phyloP scores from a whole-genome alignment of 2,888 invertebrate genomes.

The Carcina quercana region DNA sequence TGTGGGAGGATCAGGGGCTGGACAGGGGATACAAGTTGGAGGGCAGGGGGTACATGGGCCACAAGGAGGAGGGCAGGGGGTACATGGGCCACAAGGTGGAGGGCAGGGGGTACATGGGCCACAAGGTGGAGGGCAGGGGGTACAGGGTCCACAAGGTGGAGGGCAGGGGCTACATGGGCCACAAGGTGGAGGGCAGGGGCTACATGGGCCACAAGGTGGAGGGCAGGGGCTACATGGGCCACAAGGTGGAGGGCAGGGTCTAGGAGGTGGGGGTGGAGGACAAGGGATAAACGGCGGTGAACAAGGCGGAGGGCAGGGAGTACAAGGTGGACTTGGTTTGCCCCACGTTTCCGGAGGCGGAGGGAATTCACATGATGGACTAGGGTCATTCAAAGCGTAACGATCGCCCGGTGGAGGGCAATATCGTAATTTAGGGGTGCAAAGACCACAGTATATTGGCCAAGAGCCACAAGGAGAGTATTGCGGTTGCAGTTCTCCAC shows the following conservation, averaged over 20 bases:
- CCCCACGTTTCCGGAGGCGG: too few relatives aligned
- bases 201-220: constrained; percentile 23
- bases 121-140: constrained; percentile 22
- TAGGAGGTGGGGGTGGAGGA: constrained; percentile 27
- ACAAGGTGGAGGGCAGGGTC: constrained; percentile 23
- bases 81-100: too few relatives aligned
- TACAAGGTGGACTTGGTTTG: constrained; percentile 23
- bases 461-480: too few relatives aligned
- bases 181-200: constrained; percentile 30
- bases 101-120: constrained; percentile 21
- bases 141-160: constrained; percentile 20
- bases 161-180: constrained; percentile 26
- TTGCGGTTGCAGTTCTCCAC: too few relatives aligned
- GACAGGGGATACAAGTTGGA: too few relatives aligned
- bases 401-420: too few relatives aligned
- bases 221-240: constrained; percentile 29
- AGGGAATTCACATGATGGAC: too few relatives aligned
- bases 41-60: constrained; percentile 19
- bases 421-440: too few relatives aligned
- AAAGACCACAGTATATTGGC: too few relatives aligned
- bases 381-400: too few relatives aligned
- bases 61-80: too few relatives aligned
- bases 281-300: constrained; percentile 1
- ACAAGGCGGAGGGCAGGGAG: constrained; percentile 33
- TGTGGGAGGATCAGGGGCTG: too few relatives aligned